These are phyloP conservation scores for Lochmaea crataegi DNA, from an alignment of 2,888 invertebrate genomes.

Conservation along the genomic window DNA sequence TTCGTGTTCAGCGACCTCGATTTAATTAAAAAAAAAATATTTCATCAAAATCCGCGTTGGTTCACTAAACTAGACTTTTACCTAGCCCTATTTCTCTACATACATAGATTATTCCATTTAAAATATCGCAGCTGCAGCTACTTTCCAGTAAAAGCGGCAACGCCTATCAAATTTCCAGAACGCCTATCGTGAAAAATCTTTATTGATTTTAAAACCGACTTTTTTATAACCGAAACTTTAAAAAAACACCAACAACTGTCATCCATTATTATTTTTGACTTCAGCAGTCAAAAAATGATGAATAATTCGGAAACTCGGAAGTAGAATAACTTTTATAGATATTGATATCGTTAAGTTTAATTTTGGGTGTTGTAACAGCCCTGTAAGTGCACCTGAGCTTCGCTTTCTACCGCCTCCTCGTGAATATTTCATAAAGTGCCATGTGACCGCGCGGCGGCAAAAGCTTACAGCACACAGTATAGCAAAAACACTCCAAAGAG, in stretches of 20 bases:
- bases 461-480: background rate
- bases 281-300: constrained; percentile 45
- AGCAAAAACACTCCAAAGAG: constrained; percentile 24
- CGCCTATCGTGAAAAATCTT: background rate
- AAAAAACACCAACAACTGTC: constrained; percentile 32
- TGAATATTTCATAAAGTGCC: constrained; percentile 55
- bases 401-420: constrained; percentile 38
- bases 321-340: constrained; percentile 62
- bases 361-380: constrained; percentile 58
- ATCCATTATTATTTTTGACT: constrained; percentile 39
- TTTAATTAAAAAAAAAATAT: no score
- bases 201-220: background rate
- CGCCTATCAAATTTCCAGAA: no score
- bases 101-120: no score
- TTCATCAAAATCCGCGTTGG: no score
- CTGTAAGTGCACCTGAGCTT: constrained; percentile 61
- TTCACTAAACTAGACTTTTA: no score
- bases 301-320: constrained; percentile 58
- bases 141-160: no score
- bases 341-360: constrained; percentile 63
- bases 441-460: constrained; percentile 34
- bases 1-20: no score
- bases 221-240: background rate
- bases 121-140: no score
- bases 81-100: no score